Evolutionary conservation across 1,140 invertebrate species (phyloP), one percentile per base, ranked within the genome.

Genomic region (Drosophila leontia): DNA sequence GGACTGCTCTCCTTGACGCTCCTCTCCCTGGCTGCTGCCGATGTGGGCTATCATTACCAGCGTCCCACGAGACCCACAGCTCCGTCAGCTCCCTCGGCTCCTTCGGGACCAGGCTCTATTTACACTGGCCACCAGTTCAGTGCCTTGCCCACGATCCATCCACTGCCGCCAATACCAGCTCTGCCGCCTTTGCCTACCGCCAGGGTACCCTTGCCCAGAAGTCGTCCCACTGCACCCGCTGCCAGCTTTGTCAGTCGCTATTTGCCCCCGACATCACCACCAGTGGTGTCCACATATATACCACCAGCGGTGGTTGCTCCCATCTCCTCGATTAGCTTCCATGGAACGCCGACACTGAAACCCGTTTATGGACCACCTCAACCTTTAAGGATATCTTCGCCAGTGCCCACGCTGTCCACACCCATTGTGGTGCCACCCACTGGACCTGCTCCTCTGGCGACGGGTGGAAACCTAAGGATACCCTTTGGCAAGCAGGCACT

Each of bases 11-110:
- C 71, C 57, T 23, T 48, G 45, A 48, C 47, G 23, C 19, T 75
- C 3, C 34, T 86, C 15, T 42, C 80, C 12, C 32, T 82, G 11
- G 42, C 19, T 5, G 0, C 35, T 51, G 9, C 45, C 29, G 77
- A 78, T 7, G 69, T 55, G 13, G 91, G 91, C 19, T 92, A 92
- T 37, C 80, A 83, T 23, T 92, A 92, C 45, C 74, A 86, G 56
- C 78, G 85, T 15, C 91, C 91, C 0, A 61, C 45, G 7, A 75
- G 58, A 41, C 69, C 74, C n/a, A 56, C 82, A 9, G 64, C 68
- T 5, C 75, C 67, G 0, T 64, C 82, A 4, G 64, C 65, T 8
- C 74, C 67, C 0, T 65, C 75, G 1, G 71, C 56, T 0, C 81
- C 61, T 3, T 42, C 57, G 2, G 62, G 45, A 13, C 44, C 81